Percentiles rank a stretch among this genome's conserved stretches.
These are phyloP conservation scores for Ceratina australensis DNA, from an alignment of 1,140 invertebrate species.

Conservation along the genomic window DNA sequence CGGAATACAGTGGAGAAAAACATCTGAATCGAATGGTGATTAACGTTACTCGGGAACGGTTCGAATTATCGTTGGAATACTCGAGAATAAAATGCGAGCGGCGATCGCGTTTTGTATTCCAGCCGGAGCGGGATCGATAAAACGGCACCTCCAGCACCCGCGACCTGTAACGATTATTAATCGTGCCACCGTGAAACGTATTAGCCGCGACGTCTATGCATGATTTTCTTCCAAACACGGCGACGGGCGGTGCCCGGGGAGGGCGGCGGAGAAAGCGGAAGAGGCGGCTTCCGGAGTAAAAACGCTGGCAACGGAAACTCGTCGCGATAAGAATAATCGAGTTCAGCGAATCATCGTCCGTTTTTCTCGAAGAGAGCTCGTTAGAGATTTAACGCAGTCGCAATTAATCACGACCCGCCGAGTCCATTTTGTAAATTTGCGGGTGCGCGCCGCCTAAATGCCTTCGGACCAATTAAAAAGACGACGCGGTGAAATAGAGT, in stretches of 20 bases:
- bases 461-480: background rate
- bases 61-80: background rate
- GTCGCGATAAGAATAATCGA: conserved; percentile 61
- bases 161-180: conserved; percentile 55
- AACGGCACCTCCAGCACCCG: conserved; percentile 7
- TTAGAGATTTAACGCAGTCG: conserved; percentile 20
- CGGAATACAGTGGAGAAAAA: no score
- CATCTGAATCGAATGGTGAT: no score
- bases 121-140: conserved; percentile 13
- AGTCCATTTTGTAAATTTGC: background rate
- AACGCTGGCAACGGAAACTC: conserved; percentile 54
- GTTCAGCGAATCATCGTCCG: conserved; percentile 11
- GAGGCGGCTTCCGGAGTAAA: conserved; percentile 59
- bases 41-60: no score
- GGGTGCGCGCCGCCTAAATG: background rate
- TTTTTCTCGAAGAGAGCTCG: conserved; percentile 4
- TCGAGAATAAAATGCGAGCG: background rate
- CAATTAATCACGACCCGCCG: conserved; percentile 11
- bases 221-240: conserved; percentile 13
- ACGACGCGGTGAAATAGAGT: background rate
- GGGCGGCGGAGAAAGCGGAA: conserved; percentile 45
- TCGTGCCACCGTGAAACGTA: conserved; percentile 38
- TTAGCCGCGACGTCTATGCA: conserved; percentile 21
- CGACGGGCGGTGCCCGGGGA: background rate
- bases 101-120: conserved; percentile 26